phyloP scores from a whole-genome alignment of 2,797 vertebrate genomes.

The Perodicticus potto region DNA sequence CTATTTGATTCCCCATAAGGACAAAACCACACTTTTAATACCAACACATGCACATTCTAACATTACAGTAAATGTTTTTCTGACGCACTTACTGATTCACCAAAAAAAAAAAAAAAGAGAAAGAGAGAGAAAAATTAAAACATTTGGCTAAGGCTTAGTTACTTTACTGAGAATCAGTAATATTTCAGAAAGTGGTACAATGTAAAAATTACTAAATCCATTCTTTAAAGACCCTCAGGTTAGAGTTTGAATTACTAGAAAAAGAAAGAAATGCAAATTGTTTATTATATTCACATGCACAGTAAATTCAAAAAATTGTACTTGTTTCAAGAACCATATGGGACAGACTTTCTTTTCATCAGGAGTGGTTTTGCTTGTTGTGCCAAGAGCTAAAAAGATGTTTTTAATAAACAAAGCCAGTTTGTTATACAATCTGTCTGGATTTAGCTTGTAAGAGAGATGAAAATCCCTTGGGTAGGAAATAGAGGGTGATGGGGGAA shows the following conservation, averaged over 20 bases:
- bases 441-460: constrained; percentile 59
- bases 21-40: constrained; percentile 76
- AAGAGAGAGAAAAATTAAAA: constrained; percentile 63
- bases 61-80: constrained; percentile 77
- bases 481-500: constrained; percentile 27
- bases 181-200: constrained; percentile 69
- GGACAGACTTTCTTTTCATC: constrained; percentile 80
- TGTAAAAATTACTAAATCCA: constrained; percentile 71
- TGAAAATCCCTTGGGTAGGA: constrained; percentile 61
- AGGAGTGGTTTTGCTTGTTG: constrained; percentile 78
- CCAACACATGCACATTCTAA: constrained; percentile 77
- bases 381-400: constrained; percentile 82
- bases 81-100: constrained; percentile 74
- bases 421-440: constrained; percentile 76
- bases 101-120: neutral
- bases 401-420: constrained; percentile 80
- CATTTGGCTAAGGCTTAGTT: constrained; percentile 63
- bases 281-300: constrained; percentile 85
- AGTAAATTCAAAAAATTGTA: constrained; percentile 78
- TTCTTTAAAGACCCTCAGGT: constrained; percentile 77
- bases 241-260: constrained; percentile 74
- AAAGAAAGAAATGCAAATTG: constrained; percentile 84
- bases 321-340: constrained; percentile 80
- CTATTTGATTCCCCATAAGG: constrained; percentile 68
- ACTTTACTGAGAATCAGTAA: constrained; percentile 64